Conservation (phyloP, 2,888 invertebrate species). For the Steinernema scapterisci region DNA sequence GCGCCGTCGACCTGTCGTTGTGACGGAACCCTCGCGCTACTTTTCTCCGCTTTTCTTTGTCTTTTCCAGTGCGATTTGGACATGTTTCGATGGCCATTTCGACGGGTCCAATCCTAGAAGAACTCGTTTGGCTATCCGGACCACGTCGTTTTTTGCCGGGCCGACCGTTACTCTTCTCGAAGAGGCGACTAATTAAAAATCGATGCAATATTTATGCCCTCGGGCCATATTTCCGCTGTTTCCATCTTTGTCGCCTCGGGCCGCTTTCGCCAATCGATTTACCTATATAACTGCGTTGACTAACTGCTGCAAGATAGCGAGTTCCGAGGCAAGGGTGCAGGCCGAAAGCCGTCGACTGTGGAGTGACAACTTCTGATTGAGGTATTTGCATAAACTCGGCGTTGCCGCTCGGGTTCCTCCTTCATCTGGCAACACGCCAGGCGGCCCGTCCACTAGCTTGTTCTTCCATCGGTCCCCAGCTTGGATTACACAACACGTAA, state of each 20-base stretch:
- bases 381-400: constrained; percentile 2
- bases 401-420: neutral
- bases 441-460: neutral
- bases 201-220: constrained; percentile 29
- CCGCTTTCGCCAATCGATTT: constrained; percentile 19
- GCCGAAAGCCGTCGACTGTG: neutral
- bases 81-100: no score
- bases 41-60: neutral
- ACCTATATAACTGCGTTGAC: constrained; percentile 16
- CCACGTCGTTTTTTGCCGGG: neutral
- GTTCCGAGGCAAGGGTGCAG: neutral
- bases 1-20: constrained; percentile 11
- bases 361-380: neutral
- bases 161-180: neutral
- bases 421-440: constrained; percentile 6
- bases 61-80: neutral
- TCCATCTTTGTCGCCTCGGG: constrained; percentile 8
- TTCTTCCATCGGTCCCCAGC: neutral
- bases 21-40: neutral
- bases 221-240: constrained; percentile 16
- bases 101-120: no score
- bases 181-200: constrained; percentile 31
- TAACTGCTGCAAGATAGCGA: neutral
- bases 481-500: constrained; percentile 7
- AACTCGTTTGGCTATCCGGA: neutral